Percentiles rank a stretch among this genome's conserved stretches.
phyloP scores from a whole-genome alignment of 2,113 vertebrate species.

The Seriola rivoliana region DNA sequence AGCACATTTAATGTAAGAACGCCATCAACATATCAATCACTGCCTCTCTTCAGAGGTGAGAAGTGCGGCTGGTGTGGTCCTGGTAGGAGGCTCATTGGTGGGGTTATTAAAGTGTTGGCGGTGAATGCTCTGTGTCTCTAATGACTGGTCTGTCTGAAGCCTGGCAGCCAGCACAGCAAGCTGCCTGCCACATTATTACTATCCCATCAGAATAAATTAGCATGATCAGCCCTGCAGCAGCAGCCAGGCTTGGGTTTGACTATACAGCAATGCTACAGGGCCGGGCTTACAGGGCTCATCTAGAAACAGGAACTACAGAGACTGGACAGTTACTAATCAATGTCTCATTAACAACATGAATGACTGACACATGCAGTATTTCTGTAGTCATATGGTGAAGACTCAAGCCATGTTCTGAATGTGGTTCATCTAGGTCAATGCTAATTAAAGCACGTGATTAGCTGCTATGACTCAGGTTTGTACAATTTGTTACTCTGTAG shows the following conservation, averaged over 20 bases:
- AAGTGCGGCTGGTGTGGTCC: background rate
- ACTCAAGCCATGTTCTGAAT: constrained; percentile 17
- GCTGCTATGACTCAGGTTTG: constrained; percentile 52
- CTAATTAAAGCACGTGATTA: constrained; percentile 57
- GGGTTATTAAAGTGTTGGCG: constrained; percentile 69
- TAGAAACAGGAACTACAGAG: constrained; percentile 41
- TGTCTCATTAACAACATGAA: constrained; percentile 61
- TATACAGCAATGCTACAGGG: constrained; percentile 54
- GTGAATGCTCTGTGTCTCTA: constrained; percentile 48
- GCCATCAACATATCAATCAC: constrained; percentile 25
- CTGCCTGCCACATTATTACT: constrained; percentile 71
- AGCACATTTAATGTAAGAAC: constrained; percentile 20
- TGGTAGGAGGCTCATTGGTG: constrained; percentile 49
- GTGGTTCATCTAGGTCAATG: constrained; percentile 49
- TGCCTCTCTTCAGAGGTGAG: constrained; percentile 17
- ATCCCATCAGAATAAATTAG: constrained; percentile 78
- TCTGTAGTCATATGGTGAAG: constrained; percentile 30
- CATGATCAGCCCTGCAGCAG: constrained; percentile 53
- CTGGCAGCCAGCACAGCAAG: constrained; percentile 65
- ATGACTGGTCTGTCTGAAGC: constrained; percentile 71
- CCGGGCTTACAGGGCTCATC: constrained; percentile 41
- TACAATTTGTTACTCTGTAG: constrained; percentile 55
- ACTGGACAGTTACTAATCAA: constrained; percentile 61
- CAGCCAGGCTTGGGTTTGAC: constrained; percentile 44
- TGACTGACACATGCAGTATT: constrained; percentile 38